Evolutionary conservation across 2,797 vertebrate species (phyloP).

Genomic region (Gobionotothen gibberifrons): DNA sequence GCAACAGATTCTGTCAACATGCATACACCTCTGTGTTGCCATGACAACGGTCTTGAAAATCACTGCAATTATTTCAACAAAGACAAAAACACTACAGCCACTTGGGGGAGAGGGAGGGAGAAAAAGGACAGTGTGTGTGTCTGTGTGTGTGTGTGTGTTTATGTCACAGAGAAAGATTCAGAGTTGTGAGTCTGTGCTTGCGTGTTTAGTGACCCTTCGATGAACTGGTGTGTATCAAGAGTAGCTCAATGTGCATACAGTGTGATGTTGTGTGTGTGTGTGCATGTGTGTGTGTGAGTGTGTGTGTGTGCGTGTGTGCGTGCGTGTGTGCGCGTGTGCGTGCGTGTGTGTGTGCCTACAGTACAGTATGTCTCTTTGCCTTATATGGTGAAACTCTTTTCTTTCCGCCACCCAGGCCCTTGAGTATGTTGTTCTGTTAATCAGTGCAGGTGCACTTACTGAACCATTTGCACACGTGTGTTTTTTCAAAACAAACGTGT

Average conservation of each 20-base stretch:
- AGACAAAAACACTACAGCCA: constrained; percentile 73
- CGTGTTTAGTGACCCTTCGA: constrained; percentile 63
- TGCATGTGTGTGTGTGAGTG: background rate
- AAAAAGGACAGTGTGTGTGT: constrained; percentile 8
- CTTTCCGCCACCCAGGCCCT: constrained; percentile 12
- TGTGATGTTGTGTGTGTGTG: background rate
- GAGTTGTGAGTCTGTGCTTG: constrained; percentile 14
- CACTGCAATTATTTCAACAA: constrained; percentile 79
- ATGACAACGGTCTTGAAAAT: constrained; percentile 76
- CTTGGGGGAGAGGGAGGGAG: constrained; percentile 40
- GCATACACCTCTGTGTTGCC: constrained; percentile 76
- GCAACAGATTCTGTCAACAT: constrained; percentile 82
- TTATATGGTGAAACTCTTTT: constrained; percentile 29
- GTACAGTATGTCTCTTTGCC: constrained; percentile 11
- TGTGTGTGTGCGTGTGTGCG: background rate
- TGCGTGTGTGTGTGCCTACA: background rate
- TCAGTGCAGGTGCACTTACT: constrained; percentile 58
- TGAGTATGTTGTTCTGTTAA: constrained; percentile 20
- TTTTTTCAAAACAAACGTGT: constrained; percentile 33
- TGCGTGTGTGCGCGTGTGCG: constrained; percentile 1
- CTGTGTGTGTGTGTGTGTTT: background rate
- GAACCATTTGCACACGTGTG: constrained; percentile 54
- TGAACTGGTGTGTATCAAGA: constrained; percentile 64
- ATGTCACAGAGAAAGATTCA: background rate
- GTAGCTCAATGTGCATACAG: constrained; percentile 11